Percentiles rank a stretch among this genome's conserved stretches.
Evolutionary conservation across 2,113 vertebrate species (phyloP).

Genomic region (Ochotona curzoniae): DNA sequence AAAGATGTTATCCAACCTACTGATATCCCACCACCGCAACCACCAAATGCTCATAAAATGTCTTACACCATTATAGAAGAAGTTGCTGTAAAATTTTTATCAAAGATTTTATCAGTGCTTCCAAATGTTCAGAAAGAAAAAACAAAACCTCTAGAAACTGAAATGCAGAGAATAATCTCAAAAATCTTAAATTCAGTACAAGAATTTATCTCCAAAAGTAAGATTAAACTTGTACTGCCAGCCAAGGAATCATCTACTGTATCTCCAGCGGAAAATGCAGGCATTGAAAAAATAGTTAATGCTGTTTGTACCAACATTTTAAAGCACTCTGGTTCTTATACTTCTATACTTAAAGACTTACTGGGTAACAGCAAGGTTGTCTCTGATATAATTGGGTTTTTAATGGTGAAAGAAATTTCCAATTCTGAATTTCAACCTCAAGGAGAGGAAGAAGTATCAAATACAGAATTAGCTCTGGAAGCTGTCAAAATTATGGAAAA

Average conservation of each 20-base stretch:
- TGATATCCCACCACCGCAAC: background rate
- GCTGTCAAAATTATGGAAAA: slow-evolving; percentile 79
- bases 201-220: slow-evolving; percentile 72
- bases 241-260: slow-evolving; percentile 7
- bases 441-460: slow-evolving; percentile 62
- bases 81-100: slow-evolving; percentile 76
- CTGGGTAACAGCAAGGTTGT: slow-evolving; percentile 69
- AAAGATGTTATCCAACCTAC: background rate
- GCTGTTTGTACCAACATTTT: slow-evolving; percentile 70
- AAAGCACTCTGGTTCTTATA: slow-evolving; percentile 72
- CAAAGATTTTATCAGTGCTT: slow-evolving; percentile 73
- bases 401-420: slow-evolving; percentile 79
- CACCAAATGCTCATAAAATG: background rate
- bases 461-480: slow-evolving; percentile 73
- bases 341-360: slow-evolving; percentile 77
- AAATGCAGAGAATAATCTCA: slow-evolving; percentile 69
- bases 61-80: slow-evolving; percentile 75
- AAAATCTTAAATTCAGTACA: slow-evolving; percentile 79
- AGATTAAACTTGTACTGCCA: slow-evolving; percentile 64
- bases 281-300: slow-evolving; percentile 73
- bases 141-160: slow-evolving; percentile 55
- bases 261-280: slow-evolving; percentile 48
- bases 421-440: slow-evolving; percentile 70
- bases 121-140: slow-evolving; percentile 39
- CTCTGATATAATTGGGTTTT: slow-evolving; percentile 76